Evolutionary conservation across 2,797 vertebrate species (phyloP), one percentile per base, ranked within the genome.

Genomic region (Cirrhinus molitorella): DNA sequence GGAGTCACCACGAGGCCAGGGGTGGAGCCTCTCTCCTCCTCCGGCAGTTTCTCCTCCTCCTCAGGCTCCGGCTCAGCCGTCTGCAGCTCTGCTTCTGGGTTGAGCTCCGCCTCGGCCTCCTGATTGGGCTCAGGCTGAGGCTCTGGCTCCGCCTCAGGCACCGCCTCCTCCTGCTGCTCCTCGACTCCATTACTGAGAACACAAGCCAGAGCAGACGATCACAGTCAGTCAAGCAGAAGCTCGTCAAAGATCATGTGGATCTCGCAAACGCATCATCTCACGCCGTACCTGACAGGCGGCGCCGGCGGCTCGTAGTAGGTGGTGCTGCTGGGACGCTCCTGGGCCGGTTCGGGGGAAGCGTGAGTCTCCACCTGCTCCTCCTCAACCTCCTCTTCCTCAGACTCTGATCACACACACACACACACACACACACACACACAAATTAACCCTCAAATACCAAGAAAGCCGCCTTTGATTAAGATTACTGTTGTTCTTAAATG

Each of bases 291-390:
- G 73, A 96, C 95, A 76, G 95, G 92, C 34, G 96, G 96, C 75
- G 92, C 88, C 51, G 96, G 96, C 77, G 92, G 89, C 66, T 96
- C 96, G 25, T 95, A 96, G 70, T 94, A 96, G 86, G 93, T 63
- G 78, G 92, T 71, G 83, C 90, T 92, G 90, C 87, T 95, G 12
- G 95, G 57, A 23, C 91, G 95, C 84, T 96, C 96, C 88, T 95
- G 96, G 34, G 93, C 91, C 16, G 95, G 95, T 81, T 96, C 96
- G 80, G 96, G 96, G 8, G 96, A 95, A 1, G 94, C 92, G 4
- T 94, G 96, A 57, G 94, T 92, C 88, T 96, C 96, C 85, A 96
- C 95, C 85, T 94, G 94, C 61, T 96, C 96, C 79, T 97, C 96
- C 89, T 96, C 96, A 21, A 6, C 68, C 14, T 11, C 43, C 23